Evolutionary conservation across 2,797 vertebrate species (phyloP).

Genomic region (Muscicapa striata): DNA sequence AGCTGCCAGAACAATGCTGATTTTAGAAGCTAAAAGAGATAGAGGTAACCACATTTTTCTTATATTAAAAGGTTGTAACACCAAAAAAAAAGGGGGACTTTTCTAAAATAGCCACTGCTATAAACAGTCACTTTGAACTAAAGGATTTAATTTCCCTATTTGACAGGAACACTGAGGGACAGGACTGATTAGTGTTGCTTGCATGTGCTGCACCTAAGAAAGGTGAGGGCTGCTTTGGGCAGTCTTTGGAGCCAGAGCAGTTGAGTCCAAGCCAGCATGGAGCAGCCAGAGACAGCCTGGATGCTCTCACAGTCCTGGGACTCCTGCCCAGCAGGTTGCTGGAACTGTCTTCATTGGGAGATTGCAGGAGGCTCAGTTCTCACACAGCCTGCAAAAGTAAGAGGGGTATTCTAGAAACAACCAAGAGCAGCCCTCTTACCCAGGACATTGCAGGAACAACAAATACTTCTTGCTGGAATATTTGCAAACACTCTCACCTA

Average conservation of each 20-base stretch:
- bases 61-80: not conserved
- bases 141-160: not conserved
- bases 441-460: not conserved
- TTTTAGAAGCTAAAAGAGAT: not conserved
- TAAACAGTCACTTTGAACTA: not conserved
- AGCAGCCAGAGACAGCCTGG: accelerated
- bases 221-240: not conserved
- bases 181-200: not conserved
- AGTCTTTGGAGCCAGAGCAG: not conserved
- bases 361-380: not conserved
- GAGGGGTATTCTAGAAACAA: accelerated
- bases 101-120: not conserved
- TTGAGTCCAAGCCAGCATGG: accelerated
- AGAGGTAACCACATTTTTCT: not conserved
- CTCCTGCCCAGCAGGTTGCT: not conserved
- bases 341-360: accelerated
- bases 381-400: not conserved
- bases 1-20: not conserved
- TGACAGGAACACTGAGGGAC: not conserved
- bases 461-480: not conserved
- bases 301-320: not conserved
- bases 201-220: not conserved
- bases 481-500: not conserved
- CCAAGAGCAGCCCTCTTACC: not conserved
- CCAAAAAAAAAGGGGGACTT: not conserved